phyloP scores from a whole-genome alignment of 2,888 invertebrate genomes.

The Xylota segnis region DNA sequence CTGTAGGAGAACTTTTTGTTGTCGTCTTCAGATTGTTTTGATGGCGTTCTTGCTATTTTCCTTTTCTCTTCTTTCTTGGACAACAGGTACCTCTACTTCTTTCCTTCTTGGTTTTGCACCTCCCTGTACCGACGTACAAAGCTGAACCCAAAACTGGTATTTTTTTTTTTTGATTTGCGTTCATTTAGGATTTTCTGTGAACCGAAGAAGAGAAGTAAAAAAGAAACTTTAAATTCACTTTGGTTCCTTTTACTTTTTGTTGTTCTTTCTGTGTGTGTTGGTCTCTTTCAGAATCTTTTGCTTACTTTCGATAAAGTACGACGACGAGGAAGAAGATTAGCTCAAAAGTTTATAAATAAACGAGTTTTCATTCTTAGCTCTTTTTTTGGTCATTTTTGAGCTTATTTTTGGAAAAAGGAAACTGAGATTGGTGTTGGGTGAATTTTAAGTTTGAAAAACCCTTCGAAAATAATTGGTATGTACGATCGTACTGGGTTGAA shows the following conservation, averaged over 20 bases:
- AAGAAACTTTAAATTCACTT: constrained; percentile 20
- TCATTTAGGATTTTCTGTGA: background rate
- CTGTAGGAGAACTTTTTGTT: constrained; percentile 1
- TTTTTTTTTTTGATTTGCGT: background rate
- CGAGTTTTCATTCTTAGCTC: background rate
- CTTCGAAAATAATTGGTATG: constrained; percentile 30
- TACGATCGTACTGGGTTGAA: background rate
- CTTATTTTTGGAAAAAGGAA: constrained; percentile 33
- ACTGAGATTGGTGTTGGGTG: constrained; percentile 23
- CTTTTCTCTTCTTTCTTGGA: background rate
- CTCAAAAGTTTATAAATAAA: constrained; percentile 22
- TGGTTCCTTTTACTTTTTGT: constrained; percentile 23
- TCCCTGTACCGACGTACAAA: constrained; percentile 15
- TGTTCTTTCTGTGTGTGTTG: background rate
- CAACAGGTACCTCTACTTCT: constrained; percentile 15
- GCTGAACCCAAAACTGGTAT: constrained; percentile 22
- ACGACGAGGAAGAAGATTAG: constrained; percentile 11
- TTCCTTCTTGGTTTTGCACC: background rate
- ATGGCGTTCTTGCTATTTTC: constrained; percentile 25
- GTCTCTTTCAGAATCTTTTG: constrained; percentile 1
- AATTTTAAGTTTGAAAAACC: constrained; percentile 36
- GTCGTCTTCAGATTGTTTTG: background rate
- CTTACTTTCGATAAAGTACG: constrained; percentile 7
- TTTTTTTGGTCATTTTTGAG: background rate
- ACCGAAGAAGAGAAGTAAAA: background rate